Conservation (phyloP, 2,113 vertebrate genomes). For the Notothenia rossii region DNA sequence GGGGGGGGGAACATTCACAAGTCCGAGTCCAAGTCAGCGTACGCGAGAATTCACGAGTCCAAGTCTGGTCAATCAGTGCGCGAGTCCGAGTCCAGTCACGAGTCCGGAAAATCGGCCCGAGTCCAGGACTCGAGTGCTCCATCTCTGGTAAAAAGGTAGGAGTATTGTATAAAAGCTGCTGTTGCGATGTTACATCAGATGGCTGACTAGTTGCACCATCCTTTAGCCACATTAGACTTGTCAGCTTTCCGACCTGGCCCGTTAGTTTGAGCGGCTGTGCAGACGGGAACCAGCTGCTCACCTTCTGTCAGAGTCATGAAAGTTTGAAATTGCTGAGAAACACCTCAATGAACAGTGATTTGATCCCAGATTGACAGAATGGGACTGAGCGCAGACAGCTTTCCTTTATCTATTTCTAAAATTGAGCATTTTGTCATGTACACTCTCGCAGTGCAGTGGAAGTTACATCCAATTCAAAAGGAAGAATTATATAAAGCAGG, state of each 20-base stretch:
- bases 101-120: no score
- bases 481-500: slow-evolving; percentile 15
- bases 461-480: slow-evolving; percentile 29
- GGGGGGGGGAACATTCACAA: no score
- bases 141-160: no score
- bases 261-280: slow-evolving; percentile 29
- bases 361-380: slow-evolving; percentile 23
- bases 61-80: no score
- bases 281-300: slow-evolving; percentile 53
- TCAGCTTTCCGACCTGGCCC: background rate
- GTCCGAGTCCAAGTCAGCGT: no score
- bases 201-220: slow-evolving; percentile 33
- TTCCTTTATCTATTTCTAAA: no score
- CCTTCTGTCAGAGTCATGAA: slow-evolving; percentile 3
- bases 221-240: slow-evolving; percentile 33
- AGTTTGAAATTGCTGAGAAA: background rate
- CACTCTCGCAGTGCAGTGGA: background rate
- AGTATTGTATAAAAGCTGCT: background rate
- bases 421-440: background rate
- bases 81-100: no score
- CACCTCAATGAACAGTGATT: slow-evolving; percentile 6
- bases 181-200: slow-evolving; percentile 42
- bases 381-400: background rate
- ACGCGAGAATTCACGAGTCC: no score
- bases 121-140: no score